Evolutionary conservation across 2,888 invertebrate genomes (phyloP).

Genomic region (Lasioglossum calceatum): DNA sequence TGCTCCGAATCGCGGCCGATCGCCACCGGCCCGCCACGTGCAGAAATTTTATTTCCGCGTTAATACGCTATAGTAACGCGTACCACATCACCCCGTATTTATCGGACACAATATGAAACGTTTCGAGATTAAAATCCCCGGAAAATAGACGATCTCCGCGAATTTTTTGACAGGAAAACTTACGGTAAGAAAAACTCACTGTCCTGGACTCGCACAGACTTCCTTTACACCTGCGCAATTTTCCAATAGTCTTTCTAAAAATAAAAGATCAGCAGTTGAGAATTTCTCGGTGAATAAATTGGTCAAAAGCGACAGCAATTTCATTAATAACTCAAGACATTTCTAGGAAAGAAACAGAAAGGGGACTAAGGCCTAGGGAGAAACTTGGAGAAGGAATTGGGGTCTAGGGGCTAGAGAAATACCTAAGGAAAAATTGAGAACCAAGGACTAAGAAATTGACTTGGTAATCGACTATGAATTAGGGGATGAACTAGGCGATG

Average conservation of each 20-base stretch:
- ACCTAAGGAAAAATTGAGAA: too few relatives aligned
- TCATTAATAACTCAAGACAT: not conserved
- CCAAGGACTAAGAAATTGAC: not conserved
- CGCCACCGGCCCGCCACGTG: not conserved
- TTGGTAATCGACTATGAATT: too few relatives aligned
- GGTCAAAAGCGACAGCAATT: not conserved
- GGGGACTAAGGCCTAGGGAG: too few relatives aligned
- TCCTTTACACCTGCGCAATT: too few relatives aligned
- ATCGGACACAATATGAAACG: not conserved
- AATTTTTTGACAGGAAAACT: not conserved
- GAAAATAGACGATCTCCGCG: not conserved
- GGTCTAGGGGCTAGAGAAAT: too few relatives aligned
- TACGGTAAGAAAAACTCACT: not conserved
- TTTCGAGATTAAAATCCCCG: not conserved
- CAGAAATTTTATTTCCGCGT: constrained; percentile 28
- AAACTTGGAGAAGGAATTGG: not conserved
- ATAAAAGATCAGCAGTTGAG: not conserved
- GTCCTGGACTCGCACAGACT: too few relatives aligned
- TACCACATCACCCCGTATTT: not conserved
- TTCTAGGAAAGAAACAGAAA: too few relatives aligned
- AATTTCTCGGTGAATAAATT: not conserved
- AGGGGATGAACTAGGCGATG: too few relatives aligned
- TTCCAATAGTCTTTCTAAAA: not conserved
- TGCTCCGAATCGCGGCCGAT: constrained; percentile 27
- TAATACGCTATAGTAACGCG: constrained; percentile 15